Evolutionary conservation across 1,140 invertebrate genomes (phyloP).

Genomic region (Cylas formicarius): DNA sequence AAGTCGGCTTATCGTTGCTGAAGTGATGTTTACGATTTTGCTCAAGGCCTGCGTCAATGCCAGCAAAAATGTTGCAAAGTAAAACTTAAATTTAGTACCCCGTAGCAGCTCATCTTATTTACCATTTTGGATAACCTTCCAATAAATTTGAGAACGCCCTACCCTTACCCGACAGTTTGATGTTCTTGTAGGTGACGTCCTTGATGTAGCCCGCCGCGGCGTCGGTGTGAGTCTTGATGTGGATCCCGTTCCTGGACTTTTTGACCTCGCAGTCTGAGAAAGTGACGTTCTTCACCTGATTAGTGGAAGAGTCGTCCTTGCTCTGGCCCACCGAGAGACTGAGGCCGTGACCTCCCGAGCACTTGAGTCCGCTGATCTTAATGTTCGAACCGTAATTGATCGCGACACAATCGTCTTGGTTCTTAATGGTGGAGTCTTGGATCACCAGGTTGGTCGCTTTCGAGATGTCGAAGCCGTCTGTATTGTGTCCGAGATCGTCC

Average conservation of each 20-base stretch:
- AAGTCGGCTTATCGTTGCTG: too few species aligned
- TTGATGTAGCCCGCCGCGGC: neutral
- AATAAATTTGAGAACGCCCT: too few species aligned
- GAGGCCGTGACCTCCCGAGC: slow-evolving; percentile 11
- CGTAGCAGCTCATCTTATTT: too few species aligned
- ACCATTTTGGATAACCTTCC: too few species aligned
- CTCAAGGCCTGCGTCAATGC: too few species aligned
- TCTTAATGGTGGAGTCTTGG: slow-evolving; percentile 1
- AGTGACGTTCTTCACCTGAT: slow-evolving; percentile 4
- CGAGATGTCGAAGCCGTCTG: slow-evolving; percentile 12
- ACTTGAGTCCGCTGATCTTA: slow-evolving; percentile 7
- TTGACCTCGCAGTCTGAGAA: slow-evolving; percentile 2
- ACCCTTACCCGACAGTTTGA: slow-evolving; percentile 6
- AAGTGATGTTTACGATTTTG: too few species aligned
- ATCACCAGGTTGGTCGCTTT: slow-evolving; percentile 8
- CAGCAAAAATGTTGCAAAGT: too few species aligned
- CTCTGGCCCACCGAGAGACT: slow-evolving; percentile 10
- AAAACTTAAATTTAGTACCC: too few species aligned
- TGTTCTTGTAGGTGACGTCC: slow-evolving; percentile 9
- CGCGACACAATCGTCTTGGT: slow-evolving; percentile 11
- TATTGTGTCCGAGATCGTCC: slow-evolving; percentile 11
- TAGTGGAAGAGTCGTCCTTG: neutral
- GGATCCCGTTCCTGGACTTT: slow-evolving; percentile 9
- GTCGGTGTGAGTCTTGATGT: slow-evolving; percentile 11
- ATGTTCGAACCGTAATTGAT: slow-evolving; percentile 11